phyloP scores from a whole-genome alignment of 2,113 vertebrate species.

The Ochotona curzoniae region DNA sequence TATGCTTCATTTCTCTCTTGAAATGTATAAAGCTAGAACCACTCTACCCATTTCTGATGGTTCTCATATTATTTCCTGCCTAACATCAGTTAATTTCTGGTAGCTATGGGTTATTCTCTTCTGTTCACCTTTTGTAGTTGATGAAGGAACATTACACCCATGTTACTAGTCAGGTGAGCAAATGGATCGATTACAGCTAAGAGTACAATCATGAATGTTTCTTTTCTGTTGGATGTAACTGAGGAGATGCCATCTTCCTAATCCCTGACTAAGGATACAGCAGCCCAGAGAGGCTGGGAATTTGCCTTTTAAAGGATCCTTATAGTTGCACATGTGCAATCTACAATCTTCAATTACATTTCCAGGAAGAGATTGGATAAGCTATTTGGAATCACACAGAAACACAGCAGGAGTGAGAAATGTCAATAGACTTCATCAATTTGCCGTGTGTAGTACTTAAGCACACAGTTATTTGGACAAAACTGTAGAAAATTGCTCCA shows the following conservation, averaged over 20 bases:
- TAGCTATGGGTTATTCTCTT: not conserved
- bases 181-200: not conserved
- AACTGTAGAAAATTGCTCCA: conserved; percentile 58
- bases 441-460: conserved; percentile 30
- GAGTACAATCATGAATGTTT: not conserved
- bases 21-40: not conserved
- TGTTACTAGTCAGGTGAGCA: not conserved
- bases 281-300: not conserved
- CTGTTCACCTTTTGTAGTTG: not conserved
- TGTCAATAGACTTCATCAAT: conserved; percentile 23
- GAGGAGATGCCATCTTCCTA: not conserved
- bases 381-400: not conserved
- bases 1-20: not conserved
- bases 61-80: not conserved
- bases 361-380: not conserved
- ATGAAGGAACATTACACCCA: not conserved
- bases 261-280: not conserved
- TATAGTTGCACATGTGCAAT: not conserved
- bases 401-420: conserved; percentile 35
- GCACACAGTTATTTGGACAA: conserved; percentile 40
- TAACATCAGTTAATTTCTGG: not conserved
- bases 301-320: not conserved
- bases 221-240: not conserved
- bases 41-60: not conserved
- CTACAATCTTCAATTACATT: not conserved